Percentiles rank a stretch among this genome's conserved stretches.
phyloP scores from a whole-genome alignment of 2,113 vertebrate species.

The Geococcyx californianus region DNA sequence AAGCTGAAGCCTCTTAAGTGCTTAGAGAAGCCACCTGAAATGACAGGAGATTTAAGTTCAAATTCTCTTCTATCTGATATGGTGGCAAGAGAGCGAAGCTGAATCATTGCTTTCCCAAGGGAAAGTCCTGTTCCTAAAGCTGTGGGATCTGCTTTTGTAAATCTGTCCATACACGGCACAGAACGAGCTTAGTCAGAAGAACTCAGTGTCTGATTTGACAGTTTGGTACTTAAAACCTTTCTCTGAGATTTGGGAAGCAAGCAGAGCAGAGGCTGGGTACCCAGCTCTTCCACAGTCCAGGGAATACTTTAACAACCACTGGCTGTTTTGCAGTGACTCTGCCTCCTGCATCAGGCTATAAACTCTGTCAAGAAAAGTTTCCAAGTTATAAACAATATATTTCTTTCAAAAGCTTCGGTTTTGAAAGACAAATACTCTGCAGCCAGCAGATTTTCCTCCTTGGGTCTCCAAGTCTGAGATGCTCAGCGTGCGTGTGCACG shows the following conservation, averaged over 20 bases:
- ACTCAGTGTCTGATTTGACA: not conserved
- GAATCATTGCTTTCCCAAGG: not conserved
- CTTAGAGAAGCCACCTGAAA: not conserved
- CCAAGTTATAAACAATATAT: not conserved
- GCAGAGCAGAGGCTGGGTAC: not conserved
- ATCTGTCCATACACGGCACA: fast-evolving
- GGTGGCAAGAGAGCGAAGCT: not conserved
- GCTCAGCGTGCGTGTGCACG: fast-evolving
- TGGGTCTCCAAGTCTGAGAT: not conserved
- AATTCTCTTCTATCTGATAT: not conserved
- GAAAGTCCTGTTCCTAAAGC: not conserved
- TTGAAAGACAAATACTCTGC: not conserved
- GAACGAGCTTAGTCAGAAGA: not conserved
- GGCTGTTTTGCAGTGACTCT: not conserved
- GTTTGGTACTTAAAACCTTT: not conserved
- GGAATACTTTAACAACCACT: fast-evolving
- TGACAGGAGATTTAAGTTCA: not conserved
- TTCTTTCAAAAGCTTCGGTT: not conserved
- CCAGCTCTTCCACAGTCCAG: not conserved
- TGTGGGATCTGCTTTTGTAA: not conserved
- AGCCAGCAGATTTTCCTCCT: not conserved
- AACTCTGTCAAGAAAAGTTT: not conserved
- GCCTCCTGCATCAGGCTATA: not conserved
- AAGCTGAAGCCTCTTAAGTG: not conserved
- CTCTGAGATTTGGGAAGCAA: fast-evolving